Evolutionary conservation across 2,797 vertebrate genomes (phyloP), one percentile per base, ranked within the genome.

Genomic region (Myripristis murdjan): DNA sequence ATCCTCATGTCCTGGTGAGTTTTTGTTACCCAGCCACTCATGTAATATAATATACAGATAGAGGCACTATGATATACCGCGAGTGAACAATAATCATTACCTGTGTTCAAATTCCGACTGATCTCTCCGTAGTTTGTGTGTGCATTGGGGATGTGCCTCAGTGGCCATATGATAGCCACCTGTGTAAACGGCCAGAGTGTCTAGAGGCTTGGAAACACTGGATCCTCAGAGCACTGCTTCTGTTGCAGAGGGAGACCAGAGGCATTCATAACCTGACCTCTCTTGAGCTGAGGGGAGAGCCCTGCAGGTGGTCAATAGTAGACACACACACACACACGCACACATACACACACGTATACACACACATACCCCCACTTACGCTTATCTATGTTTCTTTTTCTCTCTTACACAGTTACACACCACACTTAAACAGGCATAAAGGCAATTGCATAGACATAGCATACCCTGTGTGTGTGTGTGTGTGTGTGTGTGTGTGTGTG

Each of bases 101-200:
- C 33, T 64, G 41, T 47, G 6, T 64, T 55, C 24, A 33, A 43
- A 64, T 63, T 37, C 18, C 67, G 65, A 64, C 46, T 35, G 35
- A 60, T 66, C 48, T 58, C 39, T 68, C 61, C 57, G 31, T 8
- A 46, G 73, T 67, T 60, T 35, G 20, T 47, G 52, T 72, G 43
- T 22, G 58, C 62, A 46, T 26, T 4, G 0, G 28, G 54, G 61
- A 69, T 5, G 44, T 16, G 37, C 60, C 26, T 70, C 33, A 43
- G 33, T 5, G 46, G 47, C 64, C 91, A 93, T 89, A 78, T 88
- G 91, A 92, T 76, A 69, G 82, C 91, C 91, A 93, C 87, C 92
- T 93, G 92, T 92, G 88, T 90, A 92, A 93, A 93, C 78, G 67
- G 56, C 16, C 54, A 46, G 37, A 58, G 69, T 72, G 75, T 74